Evolutionary conservation across 2,888 invertebrate genomes (phyloP).

Genomic region (Hyposoter dolosus): DNA sequence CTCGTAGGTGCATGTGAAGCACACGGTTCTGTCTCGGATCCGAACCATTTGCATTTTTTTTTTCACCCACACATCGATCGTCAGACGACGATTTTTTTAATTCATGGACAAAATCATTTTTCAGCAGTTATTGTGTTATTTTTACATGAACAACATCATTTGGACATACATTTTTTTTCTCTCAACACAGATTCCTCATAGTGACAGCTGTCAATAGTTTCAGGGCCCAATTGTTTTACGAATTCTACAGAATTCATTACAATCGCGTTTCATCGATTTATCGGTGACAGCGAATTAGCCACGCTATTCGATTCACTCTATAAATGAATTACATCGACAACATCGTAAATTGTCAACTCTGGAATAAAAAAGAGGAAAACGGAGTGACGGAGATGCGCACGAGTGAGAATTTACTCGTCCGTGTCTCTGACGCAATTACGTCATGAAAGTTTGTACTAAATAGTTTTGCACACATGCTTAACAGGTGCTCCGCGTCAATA

Average conservation of each 20-base stretch:
- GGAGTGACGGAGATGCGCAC: constrained; percentile 54
- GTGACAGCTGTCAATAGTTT: background rate
- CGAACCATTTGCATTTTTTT: background rate
- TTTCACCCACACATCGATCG: background rate
- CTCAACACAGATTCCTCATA: background rate
- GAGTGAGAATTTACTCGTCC: constrained; percentile 59
- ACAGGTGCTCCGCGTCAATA: constrained; percentile 2
- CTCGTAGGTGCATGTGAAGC: background rate
- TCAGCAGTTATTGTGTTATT: background rate
- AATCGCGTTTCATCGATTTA: background rate
- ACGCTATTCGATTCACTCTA: background rate
- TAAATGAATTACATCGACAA: background rate
- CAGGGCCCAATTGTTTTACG: background rate
- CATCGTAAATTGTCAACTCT: background rate
- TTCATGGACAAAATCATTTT: background rate
- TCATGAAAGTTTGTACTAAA: constrained; percentile 62
- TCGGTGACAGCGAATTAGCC: background rate
- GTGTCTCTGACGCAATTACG: constrained; percentile 46
- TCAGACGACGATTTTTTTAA: background rate
- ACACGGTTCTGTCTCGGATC: background rate
- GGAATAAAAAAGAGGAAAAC: constrained; percentile 25
- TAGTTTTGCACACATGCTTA: constrained; percentile 14
- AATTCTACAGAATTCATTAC: background rate
- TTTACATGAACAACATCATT: background rate
- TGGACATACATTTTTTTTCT: background rate